Base-by-base conservation (phyloP, 2,797 vertebrate genomes). In the Rousettus madagascariensis region DNA sequence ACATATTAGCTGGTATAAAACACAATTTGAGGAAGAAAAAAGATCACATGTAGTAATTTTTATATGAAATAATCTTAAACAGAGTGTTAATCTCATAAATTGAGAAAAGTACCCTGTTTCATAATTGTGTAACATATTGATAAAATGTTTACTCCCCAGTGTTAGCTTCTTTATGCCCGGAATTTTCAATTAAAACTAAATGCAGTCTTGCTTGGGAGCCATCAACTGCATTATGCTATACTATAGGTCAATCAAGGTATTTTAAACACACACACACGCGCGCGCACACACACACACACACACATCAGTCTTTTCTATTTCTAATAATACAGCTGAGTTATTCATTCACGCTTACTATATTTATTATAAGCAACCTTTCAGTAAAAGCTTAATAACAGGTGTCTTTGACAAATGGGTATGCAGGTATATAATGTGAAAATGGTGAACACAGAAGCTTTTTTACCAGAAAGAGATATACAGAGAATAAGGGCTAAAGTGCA, bases 101-200 rank as follows among this genome's bases (percentile, higher is more conserved):
- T 92, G 85, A 93, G 86, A 95, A 88, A 93, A 79, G n/a, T 43
- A 85, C 30, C 43, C 53, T 71, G 33, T 74, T 78, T 19, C n/a
- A 43, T 57, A 95, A 90, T 55, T 68, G 87, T 26, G 10, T 61
- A 87, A 85, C 63, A 85, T 41, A 94, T 1, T 71, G 43, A 92
- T 55, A 90, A 69, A 85, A 13, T 38, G 13, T 83, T 89, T 90
- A 85, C 75, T 96, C 87, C 63, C 33, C 33, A 77, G 46, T 33
- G 46, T 82, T 46, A 59, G n/a, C 13, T 79, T 90, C 36, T 79
- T 83, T 72, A 75, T 33, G 53, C 68, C 59, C 80, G 51, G 55
- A 93, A 94, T 95, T 88, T 93, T 55, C 83, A 90, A 91, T 93
- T 93, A 92, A 96, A 94, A 95, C 46, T 7, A 24, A 94, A 94